Base-by-base conservation (phyloP, 2,888 invertebrate genomes). In the Nebria brevicollis region DNA sequence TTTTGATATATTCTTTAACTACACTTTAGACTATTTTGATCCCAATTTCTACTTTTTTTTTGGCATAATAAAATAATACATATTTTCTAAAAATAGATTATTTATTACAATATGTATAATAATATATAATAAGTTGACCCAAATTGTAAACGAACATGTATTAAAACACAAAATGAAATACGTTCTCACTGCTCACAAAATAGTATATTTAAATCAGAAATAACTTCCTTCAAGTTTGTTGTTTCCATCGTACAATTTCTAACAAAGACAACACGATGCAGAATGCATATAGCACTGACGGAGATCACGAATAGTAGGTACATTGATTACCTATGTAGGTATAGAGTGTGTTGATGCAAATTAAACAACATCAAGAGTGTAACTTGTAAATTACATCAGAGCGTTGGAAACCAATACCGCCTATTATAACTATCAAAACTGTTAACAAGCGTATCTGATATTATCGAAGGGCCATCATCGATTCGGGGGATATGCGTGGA, bases 361-460 rank as follows among this genome's bases (percentile, higher is more conserved):
- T 54, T 13, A 54, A 54, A 13, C 54, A 54, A 11, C 54, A 54
- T 11, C 54, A 54, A 54, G 54, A 54, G 54, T 54, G 54, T 54
- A 11, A 8, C 11, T 54, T 54, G 54, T 13, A 54, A 54, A 54
- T 54, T 54, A 54, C 54, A 54, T 54, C 54, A 11, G 54, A 54
- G 13, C 13, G 4, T 54, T 54, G 54, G 54, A 3, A 6, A 54
- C 54, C 54, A 54, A 54, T 8, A 13, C 54, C 54, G 54, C 54
- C 70, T 4, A 4, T 11, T 70, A 20, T 15, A 26, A 25, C 15
- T 70, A 70, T 25, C 75, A 64, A 75, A 65, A 75, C 10, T 54
- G 75, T n/a, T 26, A 75, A 75, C 64, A 75, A 64, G 54, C 25
- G 41, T 79, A 74, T 74, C 79, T 68, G 66, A 79, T 79, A 79